Conservation (phyloP, 1,140 invertebrate genomes). For the Drosophila miranda region DNA sequence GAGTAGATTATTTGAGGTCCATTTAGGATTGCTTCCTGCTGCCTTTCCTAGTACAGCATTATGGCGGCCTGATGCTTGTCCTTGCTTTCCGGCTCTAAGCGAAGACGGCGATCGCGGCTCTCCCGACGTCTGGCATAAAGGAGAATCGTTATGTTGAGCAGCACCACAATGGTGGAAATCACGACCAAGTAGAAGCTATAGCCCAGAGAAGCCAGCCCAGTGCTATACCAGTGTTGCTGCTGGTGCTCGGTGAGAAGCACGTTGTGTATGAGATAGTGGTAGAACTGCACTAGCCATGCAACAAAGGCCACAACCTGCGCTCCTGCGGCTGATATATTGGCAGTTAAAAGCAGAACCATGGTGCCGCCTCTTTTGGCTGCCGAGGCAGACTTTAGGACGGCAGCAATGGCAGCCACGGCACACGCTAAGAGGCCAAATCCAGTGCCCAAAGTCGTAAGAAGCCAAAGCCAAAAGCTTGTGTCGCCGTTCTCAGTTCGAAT, state of each 20-base stretch:
- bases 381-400: slow-evolving; percentile 76
- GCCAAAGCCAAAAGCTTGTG: slow-evolving; percentile 77
- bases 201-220: slow-evolving; percentile 70
- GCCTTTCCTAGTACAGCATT: slow-evolving; percentile 72
- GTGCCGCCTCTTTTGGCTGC: slow-evolving; percentile 71
- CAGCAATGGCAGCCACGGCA: slow-evolving; percentile 75
- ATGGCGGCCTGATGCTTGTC: slow-evolving; percentile 76
- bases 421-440: slow-evolving; percentile 73
- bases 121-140: slow-evolving; percentile 64
- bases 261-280: slow-evolving; percentile 76
- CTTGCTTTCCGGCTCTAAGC: slow-evolving; percentile 63
- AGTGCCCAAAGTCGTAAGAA: slow-evolving; percentile 73
- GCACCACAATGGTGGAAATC: slow-evolving; percentile 67
- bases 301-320: slow-evolving; percentile 76
- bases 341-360: slow-evolving; percentile 71
- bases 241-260: slow-evolving; percentile 68
- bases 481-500: slow-evolving; percentile 70
- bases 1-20: slow-evolving; percentile 56
- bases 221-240: slow-evolving; percentile 73
- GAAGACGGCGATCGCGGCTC: slow-evolving; percentile 50
- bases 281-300: slow-evolving; percentile 79
- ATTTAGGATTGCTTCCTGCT: slow-evolving; percentile 18
- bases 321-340: slow-evolving; percentile 70
- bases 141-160: slow-evolving; percentile 73
- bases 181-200: slow-evolving; percentile 81